Base-by-base conservation (phyloP, 2,113 vertebrate genomes). In the Pyrgilauda ruficollis region DNA sequence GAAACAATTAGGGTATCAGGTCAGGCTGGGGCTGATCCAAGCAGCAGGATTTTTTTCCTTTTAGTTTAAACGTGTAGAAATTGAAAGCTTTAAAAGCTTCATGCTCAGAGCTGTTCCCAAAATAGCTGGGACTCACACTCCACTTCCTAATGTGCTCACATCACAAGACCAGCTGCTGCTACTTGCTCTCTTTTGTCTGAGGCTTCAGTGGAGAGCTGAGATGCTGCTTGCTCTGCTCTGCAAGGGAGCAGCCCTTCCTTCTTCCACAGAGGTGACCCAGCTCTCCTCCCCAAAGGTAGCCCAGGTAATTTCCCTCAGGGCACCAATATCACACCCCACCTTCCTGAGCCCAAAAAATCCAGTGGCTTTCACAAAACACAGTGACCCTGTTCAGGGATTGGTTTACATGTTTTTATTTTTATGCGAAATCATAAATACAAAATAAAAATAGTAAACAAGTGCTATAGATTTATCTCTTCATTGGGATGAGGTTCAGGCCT, bases 401-500 rank as follows among this genome's bases (percentile, higher is more conserved):
- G 52, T 84, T 96, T 89, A 87, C 21, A 82, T 17, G 64, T 4
- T 92, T 97, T 97, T 96, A 97, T 97, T 97, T 96, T 96, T 87
- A 94, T 68, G 61, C 9, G 31, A 94, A 87, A 84, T 61, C 64
- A 93, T 97, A 97, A 97, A 97, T 97, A 96, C 91, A 97, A 95
- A 94, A 94, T 68, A 89, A 96, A 96, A 95, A 91, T 41, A 93
- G 78, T 88, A 96, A 97, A 97, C 93, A 87, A 94, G 89, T 95
- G 89, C 96, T 93, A n/a, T 61, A 75, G 86, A 37, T 69, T 80
- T 85, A 30, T 90, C 47, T 74, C 73, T 74, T 53, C 17, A 7
- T 61, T 23, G 56, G 61, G 76, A 39, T 72, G 92, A 93, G 64
- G 68, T 72, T 78, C 61, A 43, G 66, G 69, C 64, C 75, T 64